Evolutionary conservation across 2,113 vertebrate species (phyloP).

Genomic region (Syngnathus floridae): DNA sequence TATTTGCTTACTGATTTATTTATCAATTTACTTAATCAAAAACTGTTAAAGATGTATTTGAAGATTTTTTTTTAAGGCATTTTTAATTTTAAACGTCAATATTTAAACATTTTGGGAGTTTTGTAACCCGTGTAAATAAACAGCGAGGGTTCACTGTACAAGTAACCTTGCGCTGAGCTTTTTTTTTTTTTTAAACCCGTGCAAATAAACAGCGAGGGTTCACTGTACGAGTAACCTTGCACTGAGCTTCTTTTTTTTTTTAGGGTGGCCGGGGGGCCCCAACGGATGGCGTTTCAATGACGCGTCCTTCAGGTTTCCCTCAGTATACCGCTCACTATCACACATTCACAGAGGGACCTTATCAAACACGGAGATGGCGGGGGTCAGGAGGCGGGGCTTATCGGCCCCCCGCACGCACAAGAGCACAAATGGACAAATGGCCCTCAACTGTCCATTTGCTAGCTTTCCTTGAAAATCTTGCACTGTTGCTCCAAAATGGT

Average conservation of each 20-base stretch:
- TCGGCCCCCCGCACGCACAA: conserved; percentile 35
- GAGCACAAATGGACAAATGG: not conserved
- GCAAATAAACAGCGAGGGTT: too few relatives aligned
- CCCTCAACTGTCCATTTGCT: not conserved
- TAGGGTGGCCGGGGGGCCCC: not conserved
- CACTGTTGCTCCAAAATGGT: not conserved
- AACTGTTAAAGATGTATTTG: too few relatives aligned
- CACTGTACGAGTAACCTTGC: too few relatives aligned
- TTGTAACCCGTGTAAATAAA: too few relatives aligned
- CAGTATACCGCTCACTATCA: not conserved
- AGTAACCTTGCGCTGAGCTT: too few relatives aligned
- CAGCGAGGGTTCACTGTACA: too few relatives aligned
- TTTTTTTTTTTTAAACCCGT: too few relatives aligned
- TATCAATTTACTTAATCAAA: too few relatives aligned
- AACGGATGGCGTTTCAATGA: not conserved
- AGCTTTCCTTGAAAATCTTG: not conserved
- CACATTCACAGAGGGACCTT: conserved; percentile 39
- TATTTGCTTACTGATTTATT: too few relatives aligned
- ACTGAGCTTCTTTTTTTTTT: not conserved
- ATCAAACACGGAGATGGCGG: conserved; percentile 62
- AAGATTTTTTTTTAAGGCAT: too few relatives aligned
- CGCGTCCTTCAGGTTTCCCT: not conserved
- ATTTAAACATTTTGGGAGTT: too few relatives aligned
- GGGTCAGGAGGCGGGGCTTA: conserved; percentile 64
- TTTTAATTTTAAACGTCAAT: too few relatives aligned